Evolutionary conservation across 2,113 vertebrate genomes (phyloP).

Genomic region (Parus major): DNA sequence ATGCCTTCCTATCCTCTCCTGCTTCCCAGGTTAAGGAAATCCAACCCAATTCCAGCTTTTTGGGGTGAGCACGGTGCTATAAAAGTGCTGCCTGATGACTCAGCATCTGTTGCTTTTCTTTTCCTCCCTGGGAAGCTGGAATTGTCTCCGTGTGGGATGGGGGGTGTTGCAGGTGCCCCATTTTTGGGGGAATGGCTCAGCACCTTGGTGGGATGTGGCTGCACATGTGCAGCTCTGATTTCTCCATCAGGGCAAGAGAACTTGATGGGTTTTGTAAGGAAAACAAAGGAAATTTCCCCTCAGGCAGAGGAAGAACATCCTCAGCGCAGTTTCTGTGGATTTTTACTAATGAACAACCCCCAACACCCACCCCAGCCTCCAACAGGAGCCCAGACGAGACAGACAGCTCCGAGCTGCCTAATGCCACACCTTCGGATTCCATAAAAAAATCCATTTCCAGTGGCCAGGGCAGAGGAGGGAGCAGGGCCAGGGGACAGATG

Average conservation of each 20-base stretch:
- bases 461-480: background rate
- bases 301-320: background rate
- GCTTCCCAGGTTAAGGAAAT: background rate
- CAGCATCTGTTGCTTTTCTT: slow-evolving; percentile 28
- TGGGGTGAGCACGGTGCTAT: fast-evolving
- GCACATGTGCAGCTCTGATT: background rate
- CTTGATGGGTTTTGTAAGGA: background rate
- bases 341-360: background rate
- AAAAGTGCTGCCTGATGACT: background rate
- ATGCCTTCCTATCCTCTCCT: background rate
- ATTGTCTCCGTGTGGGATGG: fast-evolving
- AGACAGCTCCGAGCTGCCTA: background rate
- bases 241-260: background rate
- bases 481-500: background rate
- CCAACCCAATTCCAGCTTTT: background rate
- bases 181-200: background rate
- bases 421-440: background rate
- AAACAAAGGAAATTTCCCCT: background rate
- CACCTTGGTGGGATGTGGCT: background rate
- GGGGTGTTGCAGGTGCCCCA: background rate
- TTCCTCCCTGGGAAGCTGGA: background rate
- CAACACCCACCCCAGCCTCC: background rate
- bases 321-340: background rate
- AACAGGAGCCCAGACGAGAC: background rate
- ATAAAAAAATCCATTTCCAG: background rate